Percentiles rank a stretch among this genome's conserved stretches.
These are phyloP conservation scores for Aleadryas rufinucha DNA, from an alignment of 2,113 vertebrate genomes.

Conservation along the genomic window DNA sequence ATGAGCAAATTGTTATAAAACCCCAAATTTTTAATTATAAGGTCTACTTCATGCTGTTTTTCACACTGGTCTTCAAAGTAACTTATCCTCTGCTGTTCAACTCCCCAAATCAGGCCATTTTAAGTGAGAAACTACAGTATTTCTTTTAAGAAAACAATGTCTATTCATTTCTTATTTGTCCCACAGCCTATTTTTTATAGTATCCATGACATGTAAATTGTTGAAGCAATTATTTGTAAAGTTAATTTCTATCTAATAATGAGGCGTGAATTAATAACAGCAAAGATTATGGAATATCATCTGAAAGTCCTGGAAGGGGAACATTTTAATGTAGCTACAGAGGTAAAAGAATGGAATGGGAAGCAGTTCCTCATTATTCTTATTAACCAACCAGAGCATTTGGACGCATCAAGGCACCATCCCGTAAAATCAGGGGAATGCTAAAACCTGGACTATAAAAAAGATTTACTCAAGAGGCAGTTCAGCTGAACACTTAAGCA, in stretches of 20 bases:
- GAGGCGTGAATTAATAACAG: neutral
- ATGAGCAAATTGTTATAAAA: neutral
- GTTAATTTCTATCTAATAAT: neutral
- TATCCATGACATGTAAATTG: neutral
- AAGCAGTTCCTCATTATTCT: neutral
- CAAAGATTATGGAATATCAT: neutral
- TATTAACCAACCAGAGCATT: neutral
- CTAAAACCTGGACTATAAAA: neutral
- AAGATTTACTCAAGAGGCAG: neutral
- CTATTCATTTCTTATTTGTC: neutral
- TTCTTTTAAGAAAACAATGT: neutral
- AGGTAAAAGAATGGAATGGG: neutral
- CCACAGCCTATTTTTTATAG: neutral
- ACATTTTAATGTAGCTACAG: neutral
- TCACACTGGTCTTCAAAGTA: neutral
- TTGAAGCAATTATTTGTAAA: neutral
- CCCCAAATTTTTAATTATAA: fast-evolving
- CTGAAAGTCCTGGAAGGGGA: neutral
- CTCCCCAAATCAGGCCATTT: neutral
- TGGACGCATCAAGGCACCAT: neutral
- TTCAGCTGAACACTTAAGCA: neutral
- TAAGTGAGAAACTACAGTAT: neutral
- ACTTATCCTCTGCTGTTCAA: neutral
- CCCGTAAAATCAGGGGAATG: neutral
- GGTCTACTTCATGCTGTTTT: neutral